These are phyloP conservation scores for Archivesica marissinica DNA, from an alignment of 1,140 invertebrate genomes.

Conservation along the genomic window DNA sequence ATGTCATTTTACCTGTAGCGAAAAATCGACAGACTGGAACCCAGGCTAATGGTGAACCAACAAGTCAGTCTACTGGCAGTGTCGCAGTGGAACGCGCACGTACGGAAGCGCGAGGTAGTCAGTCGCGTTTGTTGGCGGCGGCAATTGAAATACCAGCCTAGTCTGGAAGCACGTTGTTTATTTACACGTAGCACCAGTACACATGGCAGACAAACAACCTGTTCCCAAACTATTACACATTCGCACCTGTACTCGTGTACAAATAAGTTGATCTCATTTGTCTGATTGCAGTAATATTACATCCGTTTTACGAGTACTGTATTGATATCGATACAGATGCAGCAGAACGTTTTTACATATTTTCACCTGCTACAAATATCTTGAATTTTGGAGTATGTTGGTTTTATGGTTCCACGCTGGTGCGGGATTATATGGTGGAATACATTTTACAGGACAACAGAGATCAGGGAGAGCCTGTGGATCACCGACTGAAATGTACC, in stretches of 20 bases:
- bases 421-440: too few relatives aligned
- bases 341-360: background rate
- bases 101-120: background rate
- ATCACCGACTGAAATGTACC: too few relatives aligned
- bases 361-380: too few relatives aligned
- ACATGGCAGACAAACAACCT: constrained; percentile 1
- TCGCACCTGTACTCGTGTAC: constrained; percentile 37
- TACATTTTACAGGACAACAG: too few relatives aligned
- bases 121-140: background rate
- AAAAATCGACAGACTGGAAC: too few relatives aligned
- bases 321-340: background rate
- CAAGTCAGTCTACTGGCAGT: too few relatives aligned
- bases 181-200: background rate
- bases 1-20: too few relatives aligned
- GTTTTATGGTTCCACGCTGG: too few relatives aligned
- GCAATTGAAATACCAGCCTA: background rate
- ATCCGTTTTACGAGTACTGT: constrained; percentile 26
- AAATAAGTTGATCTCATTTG: constrained; percentile 1
- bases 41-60: too few relatives aligned
- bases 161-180: background rate
- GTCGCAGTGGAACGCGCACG: too few relatives aligned
- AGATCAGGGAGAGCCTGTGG: too few relatives aligned
- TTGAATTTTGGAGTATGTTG: too few relatives aligned
- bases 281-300: constrained; percentile 4
- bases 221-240: constrained; percentile 37